Evolutionary conservation across 2,888 invertebrate genomes (phyloP).

Genomic region (Anthophora plumipes): DNA sequence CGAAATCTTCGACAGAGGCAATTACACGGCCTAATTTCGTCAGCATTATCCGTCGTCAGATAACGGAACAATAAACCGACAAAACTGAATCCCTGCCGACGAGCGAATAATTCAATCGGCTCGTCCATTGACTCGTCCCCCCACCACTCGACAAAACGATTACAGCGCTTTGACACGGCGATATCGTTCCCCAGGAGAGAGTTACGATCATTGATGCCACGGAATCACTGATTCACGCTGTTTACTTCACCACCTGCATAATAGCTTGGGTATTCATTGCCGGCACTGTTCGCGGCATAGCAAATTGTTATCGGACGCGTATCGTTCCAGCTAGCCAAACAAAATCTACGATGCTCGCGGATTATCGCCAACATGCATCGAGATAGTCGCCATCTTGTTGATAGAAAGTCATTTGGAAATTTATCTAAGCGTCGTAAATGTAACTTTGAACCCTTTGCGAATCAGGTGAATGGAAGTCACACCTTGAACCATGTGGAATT

Average conservation of each 20-base stretch:
- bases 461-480: too few species aligned
- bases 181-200: conserved; percentile 16
- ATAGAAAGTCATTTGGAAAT: too few species aligned
- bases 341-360: conserved; percentile 14
- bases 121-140: not conserved
- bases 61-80: not conserved
- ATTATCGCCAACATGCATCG: not conserved
- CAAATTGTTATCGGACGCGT: conserved; percentile 42
- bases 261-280: conserved; percentile 48
- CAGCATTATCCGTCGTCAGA: not conserved
- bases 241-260: conserved; percentile 46
- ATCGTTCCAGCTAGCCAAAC: conserved; percentile 1
- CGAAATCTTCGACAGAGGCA: not conserved
- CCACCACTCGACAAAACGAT: conserved; percentile 9
- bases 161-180: conserved; percentile 15
- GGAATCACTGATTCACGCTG: conserved; percentile 47
- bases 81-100: conserved; percentile 1
- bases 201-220: conserved; percentile 24
- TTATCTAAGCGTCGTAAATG: too few species aligned
- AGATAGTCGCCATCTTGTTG: too few species aligned
- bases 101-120: conserved; percentile 6
- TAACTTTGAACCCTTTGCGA: too few species aligned
- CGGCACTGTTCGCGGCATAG: conserved; percentile 30
- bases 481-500: too few species aligned
- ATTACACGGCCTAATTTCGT: not conserved